Evolutionary conservation across 1,140 invertebrate genomes (phyloP).

Genomic region (Chironomus striatipennis): DNA sequence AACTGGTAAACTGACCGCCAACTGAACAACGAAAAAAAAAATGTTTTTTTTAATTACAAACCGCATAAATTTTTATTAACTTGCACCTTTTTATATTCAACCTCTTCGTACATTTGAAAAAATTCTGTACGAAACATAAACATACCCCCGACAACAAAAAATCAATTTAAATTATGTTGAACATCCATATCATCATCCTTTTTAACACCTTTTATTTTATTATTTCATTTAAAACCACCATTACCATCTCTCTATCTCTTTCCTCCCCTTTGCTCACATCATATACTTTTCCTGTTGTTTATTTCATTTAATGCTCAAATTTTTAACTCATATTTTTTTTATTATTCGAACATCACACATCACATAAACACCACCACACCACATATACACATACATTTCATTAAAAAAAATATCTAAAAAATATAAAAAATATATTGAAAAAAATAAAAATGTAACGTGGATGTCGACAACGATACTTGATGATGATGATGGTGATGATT

Average conservation of each 20-base stretch:
- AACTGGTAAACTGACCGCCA: background rate
- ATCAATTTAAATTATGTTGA: no score
- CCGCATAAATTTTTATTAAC: no score
- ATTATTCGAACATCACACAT: conserved; percentile 36
- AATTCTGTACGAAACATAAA: no score
- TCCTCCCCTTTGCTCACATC: no score
- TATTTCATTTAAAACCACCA: no score
- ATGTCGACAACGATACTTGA: conserved; percentile 33
- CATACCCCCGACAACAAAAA: no score
- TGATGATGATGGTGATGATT: conserved; percentile 40
- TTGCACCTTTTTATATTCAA: background rate
- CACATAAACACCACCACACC: conserved; percentile 28
- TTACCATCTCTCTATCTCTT: no score
- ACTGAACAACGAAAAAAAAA: background rate
- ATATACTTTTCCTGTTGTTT: conserved; percentile 25
- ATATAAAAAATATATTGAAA: conserved; percentile 32
- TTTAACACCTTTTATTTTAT: no score
- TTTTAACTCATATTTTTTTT: conserved; percentile 25
- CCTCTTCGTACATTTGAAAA: background rate
- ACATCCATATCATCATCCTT: no score
- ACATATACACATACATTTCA: conserved; percentile 26
- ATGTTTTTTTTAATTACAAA: background rate
- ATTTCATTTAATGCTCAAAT: conserved; percentile 28
- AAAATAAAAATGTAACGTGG: conserved; percentile 29
- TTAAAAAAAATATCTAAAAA: conserved; percentile 28